Conservation (phyloP, 2,888 invertebrate species). For the Hedya salicella region DNA sequence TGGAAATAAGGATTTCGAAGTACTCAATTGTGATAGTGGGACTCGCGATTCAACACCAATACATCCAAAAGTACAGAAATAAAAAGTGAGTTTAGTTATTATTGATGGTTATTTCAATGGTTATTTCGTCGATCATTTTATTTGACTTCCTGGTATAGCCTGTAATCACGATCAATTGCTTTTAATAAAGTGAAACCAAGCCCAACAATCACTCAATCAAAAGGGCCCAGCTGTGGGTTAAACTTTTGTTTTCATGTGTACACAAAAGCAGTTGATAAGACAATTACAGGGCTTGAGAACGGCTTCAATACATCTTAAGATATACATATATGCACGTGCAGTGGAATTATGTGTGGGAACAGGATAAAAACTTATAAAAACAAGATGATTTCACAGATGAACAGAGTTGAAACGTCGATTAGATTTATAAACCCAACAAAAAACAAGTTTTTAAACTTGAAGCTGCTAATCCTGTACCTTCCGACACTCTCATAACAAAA, state of each 20-base stretch:
- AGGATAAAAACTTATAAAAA: conserved; percentile 28
- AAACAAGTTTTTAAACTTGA: conserved; percentile 58
- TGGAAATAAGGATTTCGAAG: too few species aligned
- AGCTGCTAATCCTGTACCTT: conserved; percentile 71
- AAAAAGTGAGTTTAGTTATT: background rate
- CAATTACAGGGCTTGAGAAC: conserved; percentile 29
- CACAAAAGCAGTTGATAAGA: conserved; percentile 28
- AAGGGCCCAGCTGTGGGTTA: conserved; percentile 52
- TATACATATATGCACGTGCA: conserved; percentile 32
- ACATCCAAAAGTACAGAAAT: too few species aligned
- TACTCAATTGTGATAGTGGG: too few species aligned
- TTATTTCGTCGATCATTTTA: conserved; percentile 11
- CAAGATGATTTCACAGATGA: conserved; percentile 35
- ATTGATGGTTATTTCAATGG: conserved; percentile 18
- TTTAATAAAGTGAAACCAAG: conserved; percentile 63
- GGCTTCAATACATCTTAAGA: conserved; percentile 12
- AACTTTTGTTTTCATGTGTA: conserved; percentile 54
- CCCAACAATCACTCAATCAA: conserved; percentile 66
- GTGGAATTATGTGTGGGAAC: conserved; percentile 28
- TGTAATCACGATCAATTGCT: conserved; percentile 73
- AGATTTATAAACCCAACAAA: conserved; percentile 50
- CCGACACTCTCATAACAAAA: conserved; percentile 69
- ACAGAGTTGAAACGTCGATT: conserved; percentile 54
- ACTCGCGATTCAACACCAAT: too few species aligned
- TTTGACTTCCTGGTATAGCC: conserved; percentile 52